Evolutionary conservation across 2,113 vertebrate genomes (phyloP).

Genomic region (Amblyornis subalaris): DNA sequence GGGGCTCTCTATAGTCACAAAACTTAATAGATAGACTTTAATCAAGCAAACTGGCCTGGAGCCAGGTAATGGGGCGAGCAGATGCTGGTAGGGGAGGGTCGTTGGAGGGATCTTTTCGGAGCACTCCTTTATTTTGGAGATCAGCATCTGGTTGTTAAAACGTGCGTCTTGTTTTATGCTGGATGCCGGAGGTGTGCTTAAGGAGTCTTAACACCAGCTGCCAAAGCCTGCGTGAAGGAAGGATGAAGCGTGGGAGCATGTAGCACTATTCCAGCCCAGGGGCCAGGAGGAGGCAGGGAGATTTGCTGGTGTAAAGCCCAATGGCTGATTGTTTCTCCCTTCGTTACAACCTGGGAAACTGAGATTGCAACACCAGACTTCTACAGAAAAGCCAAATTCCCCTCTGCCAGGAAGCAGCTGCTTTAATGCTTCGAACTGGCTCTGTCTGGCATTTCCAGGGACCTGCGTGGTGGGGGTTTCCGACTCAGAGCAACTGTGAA

Average conservation of each 20-base stretch:
- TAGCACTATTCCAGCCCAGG: constrained; percentile 29
- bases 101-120: background rate
- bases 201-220: constrained; percentile 32
- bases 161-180: constrained; percentile 8
- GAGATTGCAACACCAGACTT: constrained; percentile 41
- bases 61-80: constrained; percentile 33
- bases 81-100: constrained; percentile 39
- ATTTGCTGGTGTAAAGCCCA: constrained; percentile 18
- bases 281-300: constrained; percentile 13
- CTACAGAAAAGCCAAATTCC: constrained; percentile 46
- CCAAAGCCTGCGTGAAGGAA: constrained; percentile 12
- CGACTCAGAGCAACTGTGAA: background rate
- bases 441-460: constrained; percentile 32
- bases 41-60: constrained; percentile 14
- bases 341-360: constrained; percentile 18
- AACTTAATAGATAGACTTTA: constrained; percentile 53
- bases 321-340: constrained; percentile 8
- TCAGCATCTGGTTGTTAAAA: constrained; percentile 32
- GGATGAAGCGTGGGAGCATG: constrained; percentile 41
- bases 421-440: background rate
- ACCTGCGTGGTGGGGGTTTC: background rate
- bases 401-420: constrained; percentile 42
- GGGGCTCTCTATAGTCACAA: background rate
- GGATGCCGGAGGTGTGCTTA: background rate
- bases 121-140: constrained; percentile 3